Evolutionary conservation across 2,797 vertebrate species (phyloP).

Genomic region (Cyclura pinguis): DNA sequence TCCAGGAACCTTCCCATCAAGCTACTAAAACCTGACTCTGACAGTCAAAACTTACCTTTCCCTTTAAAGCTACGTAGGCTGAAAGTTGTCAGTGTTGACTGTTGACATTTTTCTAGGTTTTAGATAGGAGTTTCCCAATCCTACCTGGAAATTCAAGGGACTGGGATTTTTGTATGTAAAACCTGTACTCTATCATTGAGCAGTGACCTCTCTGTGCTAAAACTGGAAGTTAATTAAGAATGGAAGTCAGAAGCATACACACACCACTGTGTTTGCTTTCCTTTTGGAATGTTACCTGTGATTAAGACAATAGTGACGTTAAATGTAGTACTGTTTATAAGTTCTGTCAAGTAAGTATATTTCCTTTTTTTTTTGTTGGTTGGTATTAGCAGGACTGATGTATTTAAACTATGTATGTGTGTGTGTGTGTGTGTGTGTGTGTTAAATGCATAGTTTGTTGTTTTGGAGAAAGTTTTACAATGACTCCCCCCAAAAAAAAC

Average conservation of each 20-base stretch:
- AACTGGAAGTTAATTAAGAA: constrained; percentile 61
- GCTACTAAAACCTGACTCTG: too few relatives aligned
- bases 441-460: constrained; percentile 76
- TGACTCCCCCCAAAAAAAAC: constrained; percentile 4
- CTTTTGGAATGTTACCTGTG: constrained; percentile 81
- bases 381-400: not conserved
- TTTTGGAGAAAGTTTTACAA: constrained; percentile 35
- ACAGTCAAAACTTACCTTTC: too few relatives aligned
- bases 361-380: constrained; percentile 65
- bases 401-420: too few relatives aligned
- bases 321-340: constrained; percentile 72
- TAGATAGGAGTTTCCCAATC: too few relatives aligned
- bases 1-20: too few relatives aligned
- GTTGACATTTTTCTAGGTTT: too few relatives aligned
- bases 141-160: not conserved
- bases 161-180: not conserved
- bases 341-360: constrained; percentile 76
- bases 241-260: constrained; percentile 73
- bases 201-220: not conserved
- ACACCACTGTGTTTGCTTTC: constrained; percentile 81
- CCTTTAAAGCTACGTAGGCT: too few relatives aligned
- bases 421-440: too few relatives aligned
- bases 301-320: not conserved
- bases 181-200: not conserved
- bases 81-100: too few relatives aligned